Evolutionary conservation across 2,113 vertebrate species (phyloP).

Genomic region (Hippocampus guttulatus): DNA sequence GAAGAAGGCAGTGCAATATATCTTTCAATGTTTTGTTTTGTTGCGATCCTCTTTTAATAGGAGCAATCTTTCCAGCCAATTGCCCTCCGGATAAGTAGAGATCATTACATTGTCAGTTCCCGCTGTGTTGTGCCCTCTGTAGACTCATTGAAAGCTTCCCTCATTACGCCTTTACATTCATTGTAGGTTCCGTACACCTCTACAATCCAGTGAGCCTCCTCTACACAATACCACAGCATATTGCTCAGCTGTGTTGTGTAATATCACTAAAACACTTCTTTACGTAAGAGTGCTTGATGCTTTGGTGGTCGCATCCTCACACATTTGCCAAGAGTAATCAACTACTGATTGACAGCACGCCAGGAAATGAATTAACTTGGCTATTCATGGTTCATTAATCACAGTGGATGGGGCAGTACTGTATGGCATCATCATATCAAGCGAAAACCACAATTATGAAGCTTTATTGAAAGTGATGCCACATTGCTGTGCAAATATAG

Average conservation of each 20-base stretch:
- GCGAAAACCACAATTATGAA: not conserved
- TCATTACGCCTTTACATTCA: constrained; percentile 19
- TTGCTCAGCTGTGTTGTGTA: not conserved
- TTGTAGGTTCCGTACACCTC: not conserved
- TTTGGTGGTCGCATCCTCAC: constrained; percentile 12
- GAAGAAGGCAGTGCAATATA: not conserved
- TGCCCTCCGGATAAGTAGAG: constrained; percentile 44
- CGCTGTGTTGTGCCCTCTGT: constrained; percentile 21
- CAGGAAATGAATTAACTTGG: constrained; percentile 12
- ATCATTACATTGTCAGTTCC: constrained; percentile 35
- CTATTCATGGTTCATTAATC: constrained; percentile 6
- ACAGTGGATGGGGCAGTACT: not conserved
- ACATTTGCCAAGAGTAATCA: constrained; percentile 10
- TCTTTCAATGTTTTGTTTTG: constrained; percentile 22
- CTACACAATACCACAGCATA: not conserved
- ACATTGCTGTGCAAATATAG: no score
- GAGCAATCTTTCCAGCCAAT: constrained; percentile 45
- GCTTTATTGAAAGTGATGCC: not conserved
- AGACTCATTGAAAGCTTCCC: constrained; percentile 14
- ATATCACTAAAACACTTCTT: not conserved
- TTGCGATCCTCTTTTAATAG: constrained; percentile 37
- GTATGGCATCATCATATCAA: constrained; percentile 1
- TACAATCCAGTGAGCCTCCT: not conserved
- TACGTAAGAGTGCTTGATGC: constrained; percentile 14
- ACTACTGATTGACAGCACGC: constrained; percentile 9